Evolutionary conservation across 2,113 vertebrate species (phyloP).

Genomic region (Ophiodon elongatus): DNA sequence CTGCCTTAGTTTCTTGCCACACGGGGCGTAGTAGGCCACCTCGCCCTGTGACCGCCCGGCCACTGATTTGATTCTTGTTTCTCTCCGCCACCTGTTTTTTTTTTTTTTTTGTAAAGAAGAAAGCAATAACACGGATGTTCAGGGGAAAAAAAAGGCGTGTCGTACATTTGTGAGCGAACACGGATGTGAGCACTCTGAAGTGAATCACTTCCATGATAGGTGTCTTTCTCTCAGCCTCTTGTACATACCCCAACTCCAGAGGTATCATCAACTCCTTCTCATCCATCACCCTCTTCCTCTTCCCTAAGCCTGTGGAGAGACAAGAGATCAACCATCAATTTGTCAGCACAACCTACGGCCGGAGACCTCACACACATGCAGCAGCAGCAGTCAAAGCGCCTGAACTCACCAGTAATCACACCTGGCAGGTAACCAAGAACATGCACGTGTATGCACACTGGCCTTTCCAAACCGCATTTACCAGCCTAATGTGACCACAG

Average conservation of each 20-base stretch:
- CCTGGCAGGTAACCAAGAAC: conserved; percentile 3
- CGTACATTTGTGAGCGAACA: background rate
- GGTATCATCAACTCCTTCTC: conserved; percentile 93
- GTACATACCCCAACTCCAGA: conserved; percentile 93
- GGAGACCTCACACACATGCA: conserved; percentile 17
- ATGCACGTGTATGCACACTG: conserved; percentile 8
- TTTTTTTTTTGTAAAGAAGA: background rate
- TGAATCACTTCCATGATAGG: conserved; percentile 11
- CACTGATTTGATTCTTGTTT: conserved; percentile 93
- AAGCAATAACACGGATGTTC: conserved; percentile 19
- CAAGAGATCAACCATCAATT: conserved; percentile 49
- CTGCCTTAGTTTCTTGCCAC: conserved; percentile 97
- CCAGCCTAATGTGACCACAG: background rate
- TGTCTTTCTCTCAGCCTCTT: conserved; percentile 25
- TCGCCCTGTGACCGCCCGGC: conserved; percentile 94
- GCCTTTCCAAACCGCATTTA: background rate
- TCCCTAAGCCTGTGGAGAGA: conserved; percentile 87
- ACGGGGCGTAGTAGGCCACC: conserved; percentile 95
- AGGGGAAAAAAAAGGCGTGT: background rate
- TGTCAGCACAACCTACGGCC: conserved; percentile 27
- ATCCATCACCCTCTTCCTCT: conserved; percentile 92
- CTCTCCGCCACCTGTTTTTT: conserved; percentile 93
- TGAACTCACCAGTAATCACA: conserved; percentile 22
- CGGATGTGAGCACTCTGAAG: conserved; percentile 3
- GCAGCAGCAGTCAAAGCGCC: conserved; percentile 1